Base-by-base conservation (phyloP, 2,797 vertebrate species). In the Lophius americanus region DNA sequence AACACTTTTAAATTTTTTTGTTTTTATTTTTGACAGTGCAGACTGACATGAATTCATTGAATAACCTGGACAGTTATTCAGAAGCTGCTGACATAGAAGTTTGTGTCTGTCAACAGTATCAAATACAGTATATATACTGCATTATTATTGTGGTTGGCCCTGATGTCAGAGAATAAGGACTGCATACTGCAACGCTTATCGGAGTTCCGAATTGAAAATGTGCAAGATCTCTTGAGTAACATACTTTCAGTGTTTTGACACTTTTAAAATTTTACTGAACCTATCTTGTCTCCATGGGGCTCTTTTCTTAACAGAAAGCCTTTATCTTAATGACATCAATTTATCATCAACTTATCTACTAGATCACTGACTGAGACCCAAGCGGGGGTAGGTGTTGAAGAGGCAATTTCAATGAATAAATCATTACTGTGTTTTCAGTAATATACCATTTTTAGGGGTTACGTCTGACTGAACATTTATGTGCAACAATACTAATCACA, bases 271-370 rank as follows among this genome's bases (percentile, higher is more conserved):
- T 32, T 23, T 51, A n/a, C 2, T 11, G 32, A 32, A 23, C 23
- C 23, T 23, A 23, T 23, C 14, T 23, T 37, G 33, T 54, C 39
- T 48, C 23, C 14, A 38, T 7, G 8, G 14, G 9, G 14, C 11
- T 56, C 4, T 69, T 54, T 36, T 48, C 13, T 43, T 9, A 23
- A 23, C 9, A 3, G 5, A n/a, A 7, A 47, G 33, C 23, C 41
- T 41, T 59, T 23, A 42, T 42, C n/a, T 23, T 50, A 64, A 53
- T 48, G 23, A 6, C 23, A 44, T 60, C 47, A 38, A 46, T 63
- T 33, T 53, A 52, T 63, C 9, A 57, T 57, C 13, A 59, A 54
- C 47, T 58, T 9, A 52, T 46, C 52, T 32, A 12, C 2, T 42
- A 37, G 38, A 55, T 48, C 13, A 37, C n/a, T 55, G 44, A 55